phyloP scores from a whole-genome alignment of 2,888 invertebrate species.

The Thyatira batis region DNA sequence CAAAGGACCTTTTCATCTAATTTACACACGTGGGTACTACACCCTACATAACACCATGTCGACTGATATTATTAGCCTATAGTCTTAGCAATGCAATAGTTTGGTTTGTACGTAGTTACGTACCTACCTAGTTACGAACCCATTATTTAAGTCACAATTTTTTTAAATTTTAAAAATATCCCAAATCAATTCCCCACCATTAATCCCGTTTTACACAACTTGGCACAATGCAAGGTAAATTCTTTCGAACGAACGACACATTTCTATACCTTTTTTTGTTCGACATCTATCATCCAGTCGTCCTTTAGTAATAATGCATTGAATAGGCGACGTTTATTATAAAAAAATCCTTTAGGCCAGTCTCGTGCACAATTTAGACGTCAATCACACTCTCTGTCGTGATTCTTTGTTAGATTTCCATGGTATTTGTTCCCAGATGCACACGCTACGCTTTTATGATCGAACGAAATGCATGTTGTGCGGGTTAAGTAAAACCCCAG shows the following conservation, averaged over 20 bases:
- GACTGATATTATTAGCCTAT: too few relatives aligned
- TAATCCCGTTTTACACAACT: constrained; percentile 32
- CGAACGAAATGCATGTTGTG: constrained; percentile 22
- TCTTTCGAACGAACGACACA: constrained; percentile 22
- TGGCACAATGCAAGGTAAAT: constrained; percentile 33
- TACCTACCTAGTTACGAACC: too few relatives aligned
- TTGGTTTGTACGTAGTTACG: too few relatives aligned
- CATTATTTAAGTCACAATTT: too few relatives aligned
- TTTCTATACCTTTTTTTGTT: constrained; percentile 38
- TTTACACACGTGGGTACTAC: too few relatives aligned
- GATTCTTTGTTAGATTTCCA: constrained; percentile 52
- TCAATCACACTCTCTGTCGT: constrained; percentile 57
- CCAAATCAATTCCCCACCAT: constrained; percentile 6
- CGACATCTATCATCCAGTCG: constrained; percentile 36
- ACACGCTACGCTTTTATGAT: constrained; percentile 42
- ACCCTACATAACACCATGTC: too few relatives aligned
- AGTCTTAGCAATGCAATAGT: too few relatives aligned
- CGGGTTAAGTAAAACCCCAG: constrained; percentile 37
- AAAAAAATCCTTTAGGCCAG: constrained; percentile 45
- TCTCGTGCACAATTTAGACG: constrained; percentile 57
- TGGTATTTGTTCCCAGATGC: constrained; percentile 45
- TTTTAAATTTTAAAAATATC: background rate
- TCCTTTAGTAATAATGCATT: constrained; percentile 30
- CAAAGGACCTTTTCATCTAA: too few relatives aligned
- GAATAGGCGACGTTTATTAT: constrained; percentile 48